phyloP scores from a whole-genome alignment of 1,140 invertebrate genomes.

The Drosophila lini region DNA sequence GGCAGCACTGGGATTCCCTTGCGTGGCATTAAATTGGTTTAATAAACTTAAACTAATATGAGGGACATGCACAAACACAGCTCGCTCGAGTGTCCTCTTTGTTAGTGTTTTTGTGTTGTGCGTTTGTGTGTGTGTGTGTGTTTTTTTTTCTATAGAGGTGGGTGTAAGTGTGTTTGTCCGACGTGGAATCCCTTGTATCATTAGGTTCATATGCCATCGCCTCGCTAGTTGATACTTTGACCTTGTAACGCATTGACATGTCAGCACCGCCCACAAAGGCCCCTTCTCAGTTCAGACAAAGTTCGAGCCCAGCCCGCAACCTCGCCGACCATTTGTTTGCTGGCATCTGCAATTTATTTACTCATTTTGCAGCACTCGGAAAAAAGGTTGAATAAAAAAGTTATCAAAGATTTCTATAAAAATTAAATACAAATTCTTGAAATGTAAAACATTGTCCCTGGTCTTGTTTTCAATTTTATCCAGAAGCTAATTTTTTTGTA shows the following conservation, averaged over 20 bases:
- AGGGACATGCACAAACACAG: conserved; percentile 39
- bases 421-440: no score
- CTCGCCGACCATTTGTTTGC: conserved; percentile 54
- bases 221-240: conserved; percentile 70
- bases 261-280: conserved; percentile 26
- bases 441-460: background rate
- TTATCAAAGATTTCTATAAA: no score
- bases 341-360: conserved; percentile 75
- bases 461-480: background rate
- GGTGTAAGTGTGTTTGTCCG: conserved; percentile 22
- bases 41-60: conserved; percentile 70
- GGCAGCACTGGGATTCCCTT: conserved; percentile 38
- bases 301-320: conserved; percentile 27
- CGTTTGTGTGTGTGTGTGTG: no score
- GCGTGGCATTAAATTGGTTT: conserved; percentile 72
- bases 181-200: conserved; percentile 53
- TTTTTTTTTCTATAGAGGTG: conserved; percentile 9
- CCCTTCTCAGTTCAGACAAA: conserved; percentile 28
- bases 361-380: conserved; percentile 25
- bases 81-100: conserved; percentile 40
- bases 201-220: conserved; percentile 72
- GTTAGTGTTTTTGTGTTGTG: conserved; percentile 6
- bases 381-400: background rate
- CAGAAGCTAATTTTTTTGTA: background rate
- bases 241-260: conserved; percentile 64